Evolutionary conservation across 2,797 vertebrate genomes (phyloP), one percentile per base, ranked within the genome.

Genomic region (Euphonia xanthogaster): DNA sequence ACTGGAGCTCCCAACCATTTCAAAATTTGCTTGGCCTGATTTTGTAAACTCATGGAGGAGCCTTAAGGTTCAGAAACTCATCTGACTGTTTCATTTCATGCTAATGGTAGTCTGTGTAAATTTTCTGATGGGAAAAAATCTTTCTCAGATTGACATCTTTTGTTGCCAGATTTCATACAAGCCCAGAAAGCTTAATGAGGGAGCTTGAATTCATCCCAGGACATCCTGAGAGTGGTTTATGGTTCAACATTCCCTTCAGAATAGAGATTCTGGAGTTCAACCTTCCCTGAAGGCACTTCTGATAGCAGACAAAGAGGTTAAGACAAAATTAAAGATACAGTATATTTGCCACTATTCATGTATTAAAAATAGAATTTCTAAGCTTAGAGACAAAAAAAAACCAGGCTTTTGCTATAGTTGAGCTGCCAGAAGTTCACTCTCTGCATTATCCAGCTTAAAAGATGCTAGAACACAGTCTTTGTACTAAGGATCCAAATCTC

Each of bases 311-410:
- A 86, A 92, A 53, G 60, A 92, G 54, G 54, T 77, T 82, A 86
- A 91, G 40, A 77, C 40, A 77, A 83, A 94, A 92, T 45, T 61
- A 71, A 90, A 94, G 57, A 73, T 57, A 88, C 2, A 28, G n/a
- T 66, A 48, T 57, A 71, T 88, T 93, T 94, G 45, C 54, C 45
- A 39, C 57, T 72, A 55, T 58, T 48, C 37, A 21, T 81, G n/a
- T 73, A 78, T 51, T 91, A 81, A 95, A 90, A 94, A 78, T 30
- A 90, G 76, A 81, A 90, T 58, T 83, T 21, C 55, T 84, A 95
- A 72, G 37, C 90, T 90, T 83, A 80, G 58, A 95, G 73, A 77
- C 24, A 94, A 60, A 94, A 94, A 58, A 55, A 0, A 39, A 11
- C 2, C 24, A 75, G 30, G 71, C 21, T 92, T 90, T 40, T 84